Evolutionary conservation across 2,113 vertebrate genomes (phyloP).

Genomic region (Hyperopisus bebe): DNA sequence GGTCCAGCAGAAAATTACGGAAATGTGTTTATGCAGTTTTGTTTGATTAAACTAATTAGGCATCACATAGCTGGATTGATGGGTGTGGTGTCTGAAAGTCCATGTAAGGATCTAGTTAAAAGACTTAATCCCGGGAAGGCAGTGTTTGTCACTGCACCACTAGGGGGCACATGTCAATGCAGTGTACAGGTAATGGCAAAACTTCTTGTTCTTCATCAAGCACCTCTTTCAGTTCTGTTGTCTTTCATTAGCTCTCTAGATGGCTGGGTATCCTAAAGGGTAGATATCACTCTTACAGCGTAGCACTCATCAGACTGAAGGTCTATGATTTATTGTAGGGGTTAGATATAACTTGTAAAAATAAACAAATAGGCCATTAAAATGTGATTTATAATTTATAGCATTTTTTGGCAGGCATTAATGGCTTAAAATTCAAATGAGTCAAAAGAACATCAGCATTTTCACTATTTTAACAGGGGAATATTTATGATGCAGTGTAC

Average conservation of each 20-base stretch:
- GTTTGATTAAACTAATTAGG: not conserved
- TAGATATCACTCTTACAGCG: not conserved
- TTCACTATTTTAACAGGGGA: not conserved
- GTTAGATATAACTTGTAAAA: not conserved
- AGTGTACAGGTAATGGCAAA: slow-evolving; percentile 49
- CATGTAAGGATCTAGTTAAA: not conserved
- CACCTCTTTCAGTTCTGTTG: not conserved
- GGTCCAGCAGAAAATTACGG: not conserved
- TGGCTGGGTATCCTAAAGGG: not conserved
- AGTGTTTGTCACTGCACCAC: slow-evolving; percentile 52
- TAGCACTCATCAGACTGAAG: not conserved
- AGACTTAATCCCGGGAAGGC: slow-evolving; percentile 31
- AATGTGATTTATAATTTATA: not conserved
- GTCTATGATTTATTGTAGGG: not conserved
- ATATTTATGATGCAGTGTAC: not conserved
- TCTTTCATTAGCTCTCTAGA: not conserved
- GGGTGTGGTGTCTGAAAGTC: not conserved
- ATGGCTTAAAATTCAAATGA: not conserved
- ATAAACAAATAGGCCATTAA: not conserved
- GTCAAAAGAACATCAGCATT: not conserved
- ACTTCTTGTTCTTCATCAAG: not conserved
- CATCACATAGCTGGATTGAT: not conserved
- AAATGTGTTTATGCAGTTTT: not conserved
- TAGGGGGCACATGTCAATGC: slow-evolving; percentile 35
- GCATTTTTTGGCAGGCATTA: not conserved